Percentiles rank a stretch among this genome's conserved stretches.
phyloP scores from a whole-genome alignment of 2,888 invertebrate genomes.

The Beris morrisii region DNA sequence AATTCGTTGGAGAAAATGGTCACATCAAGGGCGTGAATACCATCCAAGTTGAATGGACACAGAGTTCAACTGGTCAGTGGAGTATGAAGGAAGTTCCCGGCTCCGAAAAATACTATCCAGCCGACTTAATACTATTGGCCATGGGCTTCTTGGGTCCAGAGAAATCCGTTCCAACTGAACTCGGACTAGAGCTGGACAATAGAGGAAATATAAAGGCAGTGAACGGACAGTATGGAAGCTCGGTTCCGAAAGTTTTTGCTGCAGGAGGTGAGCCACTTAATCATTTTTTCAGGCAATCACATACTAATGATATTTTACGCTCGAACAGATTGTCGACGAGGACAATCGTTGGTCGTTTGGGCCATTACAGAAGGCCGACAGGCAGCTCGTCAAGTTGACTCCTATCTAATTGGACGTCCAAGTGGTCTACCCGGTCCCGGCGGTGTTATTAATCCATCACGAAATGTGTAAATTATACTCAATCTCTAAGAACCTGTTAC shows the following conservation, averaged over 20 bases:
- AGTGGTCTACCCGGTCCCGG: slow-evolving; percentile 91
- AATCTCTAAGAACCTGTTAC: slow-evolving; percentile 17
- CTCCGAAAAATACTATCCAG: slow-evolving; percentile 76
- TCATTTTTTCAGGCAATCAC: neutral
- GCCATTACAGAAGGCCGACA: slow-evolving; percentile 98
- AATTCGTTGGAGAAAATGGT: slow-evolving; percentile 88
- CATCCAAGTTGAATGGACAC: slow-evolving; percentile 90
- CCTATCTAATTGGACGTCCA: slow-evolving; percentile 70
- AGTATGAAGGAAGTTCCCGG: slow-evolving; percentile 86
- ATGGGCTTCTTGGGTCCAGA: slow-evolving; percentile 99
- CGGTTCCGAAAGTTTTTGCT: slow-evolving; percentile 83
- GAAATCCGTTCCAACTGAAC: slow-evolving; percentile 80
- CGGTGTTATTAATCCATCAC: slow-evolving; percentile 68
- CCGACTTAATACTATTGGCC: slow-evolving; percentile 91
- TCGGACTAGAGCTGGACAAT: slow-evolving; percentile 80
- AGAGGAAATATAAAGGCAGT: slow-evolving; percentile 90
- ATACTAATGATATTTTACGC: neutral
- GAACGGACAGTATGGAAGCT: slow-evolving; percentile 75
- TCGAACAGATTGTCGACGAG: slow-evolving; percentile 87
- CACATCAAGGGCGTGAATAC: slow-evolving; percentile 90
- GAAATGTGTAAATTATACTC: slow-evolving; percentile 35
- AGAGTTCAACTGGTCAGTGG: slow-evolving; percentile 90
- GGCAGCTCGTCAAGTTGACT: slow-evolving; percentile 92
- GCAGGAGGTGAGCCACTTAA: slow-evolving; percentile 76
- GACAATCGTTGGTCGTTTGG: slow-evolving; percentile 99